Conservation (phyloP, 2,797 vertebrate species). For the Scyliorhinus canicula region DNA sequence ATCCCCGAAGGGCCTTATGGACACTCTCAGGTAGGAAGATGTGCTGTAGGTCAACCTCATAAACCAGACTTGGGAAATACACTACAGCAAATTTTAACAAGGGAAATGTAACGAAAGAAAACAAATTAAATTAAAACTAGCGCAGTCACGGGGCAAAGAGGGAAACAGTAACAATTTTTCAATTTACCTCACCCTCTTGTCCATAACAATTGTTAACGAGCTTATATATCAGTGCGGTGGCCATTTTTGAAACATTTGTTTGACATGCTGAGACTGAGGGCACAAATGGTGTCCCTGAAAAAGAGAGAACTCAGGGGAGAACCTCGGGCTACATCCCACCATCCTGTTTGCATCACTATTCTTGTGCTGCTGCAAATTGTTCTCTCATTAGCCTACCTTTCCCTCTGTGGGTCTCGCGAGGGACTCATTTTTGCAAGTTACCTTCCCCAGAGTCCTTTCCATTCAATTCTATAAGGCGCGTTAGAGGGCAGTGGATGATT, state of each 20-base stretch:
- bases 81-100: no score
- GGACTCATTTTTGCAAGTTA: not conserved
- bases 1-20: no score
- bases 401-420: not conserved
- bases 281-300: not conserved
- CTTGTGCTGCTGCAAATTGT: not conserved
- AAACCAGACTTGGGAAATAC: no score
- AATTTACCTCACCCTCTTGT: no score
- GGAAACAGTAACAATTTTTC: no score
- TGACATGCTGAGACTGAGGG: not conserved
- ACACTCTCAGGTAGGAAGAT: no score
- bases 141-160: no score
- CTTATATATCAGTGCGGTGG: not conserved
- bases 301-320: not conserved
- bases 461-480: not conserved
- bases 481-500: not conserved
- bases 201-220: not conserved
- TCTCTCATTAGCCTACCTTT: not conserved
- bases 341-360: not conserved
- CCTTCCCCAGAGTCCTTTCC: not conserved
- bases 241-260: not conserved
- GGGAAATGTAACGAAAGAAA: no score
- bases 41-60: no score
- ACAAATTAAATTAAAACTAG: no score
- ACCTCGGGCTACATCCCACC: not conserved